Evolutionary conservation across 1,140 invertebrate genomes (phyloP).

Genomic region (Drosophila teissieri): DNA sequence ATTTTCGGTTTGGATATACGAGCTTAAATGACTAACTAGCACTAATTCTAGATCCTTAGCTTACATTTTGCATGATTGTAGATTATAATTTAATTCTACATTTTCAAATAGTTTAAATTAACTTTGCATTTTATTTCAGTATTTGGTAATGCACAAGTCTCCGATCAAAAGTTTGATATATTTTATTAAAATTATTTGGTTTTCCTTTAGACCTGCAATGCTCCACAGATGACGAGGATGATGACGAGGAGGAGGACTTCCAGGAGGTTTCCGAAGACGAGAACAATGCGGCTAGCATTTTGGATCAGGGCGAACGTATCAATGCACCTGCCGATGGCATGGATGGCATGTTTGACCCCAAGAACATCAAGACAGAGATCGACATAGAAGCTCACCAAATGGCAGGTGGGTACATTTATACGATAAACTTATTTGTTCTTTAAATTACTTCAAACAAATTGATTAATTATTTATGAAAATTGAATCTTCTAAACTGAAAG

Average conservation of each 20-base stretch:
- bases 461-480: too few relatives aligned
- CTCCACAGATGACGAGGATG: conserved; percentile 89
- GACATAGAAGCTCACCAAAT: conserved; percentile 70
- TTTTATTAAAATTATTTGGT: conserved; percentile 14
- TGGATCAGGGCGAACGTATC: conserved; percentile 84
- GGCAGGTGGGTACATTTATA: conserved; percentile 50
- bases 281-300: conserved; percentile 85
- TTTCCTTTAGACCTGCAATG: conserved; percentile 88
- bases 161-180: background rate
- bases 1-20: conserved; percentile 10
- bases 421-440: background rate
- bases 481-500: too few relatives aligned
- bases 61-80: conserved; percentile 8
- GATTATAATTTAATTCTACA: conserved; percentile 4
- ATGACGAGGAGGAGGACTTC: conserved; percentile 88
- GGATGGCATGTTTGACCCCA: conserved; percentile 59
- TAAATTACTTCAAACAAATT: too few relatives aligned
- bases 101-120: conserved; percentile 2
- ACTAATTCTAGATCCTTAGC: background rate
- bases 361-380: conserved; percentile 76
- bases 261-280: conserved; percentile 88
- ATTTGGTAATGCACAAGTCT: conserved; percentile 29
- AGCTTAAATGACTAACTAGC: background rate
- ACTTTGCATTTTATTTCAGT: conserved; percentile 35
- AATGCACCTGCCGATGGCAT: conserved; percentile 57